Percentiles rank a stretch among this genome's conserved stretches.
Evolutionary conservation across 2,113 vertebrate species (phyloP).

Genomic region (Trogon surrucura): DNA sequence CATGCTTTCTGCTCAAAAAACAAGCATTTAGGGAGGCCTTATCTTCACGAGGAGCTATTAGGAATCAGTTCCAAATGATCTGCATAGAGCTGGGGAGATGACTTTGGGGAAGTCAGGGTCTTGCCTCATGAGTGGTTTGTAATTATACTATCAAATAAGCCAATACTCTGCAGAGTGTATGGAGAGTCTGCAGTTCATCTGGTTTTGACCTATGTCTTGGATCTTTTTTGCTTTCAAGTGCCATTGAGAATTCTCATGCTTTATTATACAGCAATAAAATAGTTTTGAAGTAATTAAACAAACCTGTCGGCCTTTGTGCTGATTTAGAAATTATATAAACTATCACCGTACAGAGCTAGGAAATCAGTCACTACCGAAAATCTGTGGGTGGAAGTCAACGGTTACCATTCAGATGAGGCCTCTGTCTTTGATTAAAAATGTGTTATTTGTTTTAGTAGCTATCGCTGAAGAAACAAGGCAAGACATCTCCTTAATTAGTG

Average conservation of each 20-base stretch:
- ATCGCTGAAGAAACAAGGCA: not conserved
- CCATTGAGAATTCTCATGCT: not conserved
- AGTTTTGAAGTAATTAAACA: not conserved
- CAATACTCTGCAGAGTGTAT: not conserved
- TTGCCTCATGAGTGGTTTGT: fast-evolving
- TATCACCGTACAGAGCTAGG: not conserved
- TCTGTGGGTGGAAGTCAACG: not conserved
- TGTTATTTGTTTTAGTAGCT: not conserved
- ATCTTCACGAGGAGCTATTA: not conserved
- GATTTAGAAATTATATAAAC: not conserved
- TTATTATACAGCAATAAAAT: not conserved
- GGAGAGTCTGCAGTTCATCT: not conserved
- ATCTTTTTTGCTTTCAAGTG: not conserved
- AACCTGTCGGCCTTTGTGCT: not conserved
- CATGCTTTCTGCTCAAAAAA: not conserved
- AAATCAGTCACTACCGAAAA: not conserved
- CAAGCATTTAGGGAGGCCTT: not conserved
- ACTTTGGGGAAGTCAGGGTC: not conserved
- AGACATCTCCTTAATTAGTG: not conserved
- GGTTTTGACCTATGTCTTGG: not conserved
- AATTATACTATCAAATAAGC: not conserved
- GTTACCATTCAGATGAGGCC: not conserved
- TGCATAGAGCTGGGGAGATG: not conserved
- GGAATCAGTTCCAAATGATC: not conserved
- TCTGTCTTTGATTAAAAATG: not conserved